Conservation (phyloP, 2,797 vertebrate species). For the Rhincodon typus region DNA sequence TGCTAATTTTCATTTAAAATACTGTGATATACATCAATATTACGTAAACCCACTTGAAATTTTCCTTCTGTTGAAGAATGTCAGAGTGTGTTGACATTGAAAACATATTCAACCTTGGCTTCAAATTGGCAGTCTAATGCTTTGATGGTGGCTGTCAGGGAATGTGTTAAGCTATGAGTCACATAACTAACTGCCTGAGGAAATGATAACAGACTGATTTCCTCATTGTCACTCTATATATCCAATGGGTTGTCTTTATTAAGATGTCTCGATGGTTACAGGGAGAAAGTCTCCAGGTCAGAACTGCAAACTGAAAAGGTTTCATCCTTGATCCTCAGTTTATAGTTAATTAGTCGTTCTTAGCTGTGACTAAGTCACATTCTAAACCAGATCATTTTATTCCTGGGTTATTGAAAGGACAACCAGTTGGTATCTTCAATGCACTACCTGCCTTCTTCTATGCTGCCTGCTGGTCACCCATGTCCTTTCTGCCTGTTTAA, state of each 20-base stretch:
- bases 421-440: not conserved
- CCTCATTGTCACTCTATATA: not conserved
- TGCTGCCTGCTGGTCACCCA: too few species aligned
- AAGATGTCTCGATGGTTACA: not conserved
- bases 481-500: too few species aligned
- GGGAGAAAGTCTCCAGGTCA: not conserved
- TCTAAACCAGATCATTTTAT: not conserved
- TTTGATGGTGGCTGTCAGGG: not conserved
- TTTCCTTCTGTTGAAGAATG: not conserved
- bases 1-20: not conserved
- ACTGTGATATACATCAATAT: not conserved
- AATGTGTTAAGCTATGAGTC: not conserved
- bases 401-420: not conserved
- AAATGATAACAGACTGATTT: not conserved
- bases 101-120: not conserved
- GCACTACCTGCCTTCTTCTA: too few species aligned
- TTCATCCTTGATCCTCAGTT: not conserved
- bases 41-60: not conserved
- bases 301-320: not conserved
- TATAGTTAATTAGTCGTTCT: not conserved
- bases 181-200: not conserved
- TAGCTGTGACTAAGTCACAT: not conserved
- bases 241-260: not conserved
- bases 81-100: conserved; percentile 4
- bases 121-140: not conserved